phyloP scores from a whole-genome alignment of 2,113 vertebrate species.

The Numenius arquata region DNA sequence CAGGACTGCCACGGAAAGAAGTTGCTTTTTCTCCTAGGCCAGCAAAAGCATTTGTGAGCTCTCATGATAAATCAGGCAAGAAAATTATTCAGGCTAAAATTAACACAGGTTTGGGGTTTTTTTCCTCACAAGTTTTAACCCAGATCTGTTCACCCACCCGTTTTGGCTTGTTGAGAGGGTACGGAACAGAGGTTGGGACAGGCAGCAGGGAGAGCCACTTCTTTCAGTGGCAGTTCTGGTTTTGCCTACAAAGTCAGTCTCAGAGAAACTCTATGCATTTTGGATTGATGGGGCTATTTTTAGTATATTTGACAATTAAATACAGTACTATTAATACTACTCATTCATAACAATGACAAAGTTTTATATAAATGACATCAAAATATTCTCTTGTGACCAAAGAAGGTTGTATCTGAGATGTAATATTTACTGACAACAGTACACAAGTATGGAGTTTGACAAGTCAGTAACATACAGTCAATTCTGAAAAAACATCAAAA shows the following conservation, averaged over 20 bases:
- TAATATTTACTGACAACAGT: not conserved
- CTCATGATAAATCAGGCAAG: not conserved
- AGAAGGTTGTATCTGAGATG: not conserved
- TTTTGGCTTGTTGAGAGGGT: not conserved
- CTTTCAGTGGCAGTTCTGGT: not conserved
- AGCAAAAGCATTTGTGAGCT: not conserved
- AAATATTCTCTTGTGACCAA: not conserved
- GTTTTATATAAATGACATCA: not conserved
- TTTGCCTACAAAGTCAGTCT: not conserved
- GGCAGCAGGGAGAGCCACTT: accelerated
- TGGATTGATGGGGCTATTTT: not conserved
- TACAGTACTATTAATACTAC: not conserved
- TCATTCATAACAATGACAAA: not conserved
- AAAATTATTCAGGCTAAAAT: not conserved
- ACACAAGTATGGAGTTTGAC: not conserved
- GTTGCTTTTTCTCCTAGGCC: not conserved
- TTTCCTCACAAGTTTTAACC: not conserved
- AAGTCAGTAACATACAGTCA: not conserved
- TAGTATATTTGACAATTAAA: not conserved
- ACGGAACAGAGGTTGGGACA: not conserved
- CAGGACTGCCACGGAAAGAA: not conserved
- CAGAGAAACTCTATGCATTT: not conserved
- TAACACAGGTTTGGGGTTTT: not conserved
- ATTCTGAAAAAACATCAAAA: not conserved
- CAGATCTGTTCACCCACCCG: not conserved